Evolutionary conservation across 2,113 vertebrate species (phyloP).

Genomic region (Strix uralensis): DNA sequence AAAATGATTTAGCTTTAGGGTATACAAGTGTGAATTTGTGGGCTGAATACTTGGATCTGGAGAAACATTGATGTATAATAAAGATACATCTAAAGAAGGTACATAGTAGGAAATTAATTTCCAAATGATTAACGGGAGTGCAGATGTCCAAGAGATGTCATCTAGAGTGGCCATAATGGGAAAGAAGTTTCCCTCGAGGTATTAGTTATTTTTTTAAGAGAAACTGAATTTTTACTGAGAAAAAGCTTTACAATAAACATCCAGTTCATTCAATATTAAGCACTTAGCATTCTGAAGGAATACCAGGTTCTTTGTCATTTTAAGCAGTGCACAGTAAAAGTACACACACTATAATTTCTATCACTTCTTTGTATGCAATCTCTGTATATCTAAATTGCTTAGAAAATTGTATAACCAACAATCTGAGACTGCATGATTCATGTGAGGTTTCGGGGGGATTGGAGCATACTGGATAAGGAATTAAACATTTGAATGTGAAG

Average conservation of each 20-base stretch:
- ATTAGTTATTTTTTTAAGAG: not conserved
- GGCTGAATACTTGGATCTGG: not conserved
- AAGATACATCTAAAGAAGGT: not conserved
- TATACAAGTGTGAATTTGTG: not conserved
- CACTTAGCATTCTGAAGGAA: not conserved
- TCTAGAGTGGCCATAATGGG: not conserved
- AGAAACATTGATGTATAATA: not conserved
- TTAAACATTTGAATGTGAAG: not conserved
- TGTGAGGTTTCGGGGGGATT: not conserved
- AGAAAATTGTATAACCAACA: not conserved
- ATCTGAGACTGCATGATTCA: not conserved
- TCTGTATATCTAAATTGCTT: not conserved
- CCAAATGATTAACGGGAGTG: not conserved
- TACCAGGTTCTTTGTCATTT: not conserved
- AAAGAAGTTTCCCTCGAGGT: not conserved
- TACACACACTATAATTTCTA: not conserved
- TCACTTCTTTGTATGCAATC: not conserved
- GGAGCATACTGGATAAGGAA: not conserved
- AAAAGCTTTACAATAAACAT: not conserved
- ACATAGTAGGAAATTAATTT: not conserved
- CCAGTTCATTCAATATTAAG: not conserved
- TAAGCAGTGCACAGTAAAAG: not conserved
- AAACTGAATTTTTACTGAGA: not conserved
- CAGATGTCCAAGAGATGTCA: not conserved
- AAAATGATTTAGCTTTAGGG: not conserved